These are phyloP conservation scores for Cololabis saira DNA, from an alignment of 2,113 vertebrate genomes.

Conservation along the genomic window DNA sequence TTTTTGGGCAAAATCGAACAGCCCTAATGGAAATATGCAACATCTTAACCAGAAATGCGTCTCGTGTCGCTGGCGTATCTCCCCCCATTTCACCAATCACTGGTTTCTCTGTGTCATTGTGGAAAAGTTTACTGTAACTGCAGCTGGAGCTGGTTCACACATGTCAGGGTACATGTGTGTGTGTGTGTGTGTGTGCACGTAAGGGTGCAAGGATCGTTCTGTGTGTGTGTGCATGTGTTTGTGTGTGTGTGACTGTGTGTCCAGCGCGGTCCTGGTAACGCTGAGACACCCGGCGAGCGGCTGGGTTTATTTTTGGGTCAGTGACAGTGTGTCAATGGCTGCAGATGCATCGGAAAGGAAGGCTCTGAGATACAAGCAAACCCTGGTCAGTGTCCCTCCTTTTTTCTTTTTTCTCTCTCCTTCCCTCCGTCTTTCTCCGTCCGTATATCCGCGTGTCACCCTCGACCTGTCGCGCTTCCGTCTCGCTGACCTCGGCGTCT, in stretches of 20 bases:
- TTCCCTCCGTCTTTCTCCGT: background rate
- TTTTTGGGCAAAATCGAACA: no score
- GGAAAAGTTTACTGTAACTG: constrained; percentile 11
- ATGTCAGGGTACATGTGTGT: constrained; percentile 1
- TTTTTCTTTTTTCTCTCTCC: background rate
- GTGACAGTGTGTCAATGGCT: constrained; percentile 87
- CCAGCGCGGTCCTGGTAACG: constrained; percentile 66
- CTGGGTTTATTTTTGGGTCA: constrained; percentile 84
- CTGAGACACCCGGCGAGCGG: constrained; percentile 73
- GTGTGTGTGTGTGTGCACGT: constrained; percentile 21
- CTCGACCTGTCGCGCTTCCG: background rate
- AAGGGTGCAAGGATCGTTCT: background rate
- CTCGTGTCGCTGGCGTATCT: background rate
- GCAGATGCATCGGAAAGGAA: constrained; percentile 86
- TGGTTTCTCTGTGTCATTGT: background rate
- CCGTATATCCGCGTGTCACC: background rate
- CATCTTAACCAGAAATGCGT: background rate
- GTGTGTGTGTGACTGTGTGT: constrained; percentile 33
- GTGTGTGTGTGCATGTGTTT: constrained; percentile 15
- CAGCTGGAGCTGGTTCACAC: constrained; percentile 22
- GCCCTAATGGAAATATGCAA: no score
- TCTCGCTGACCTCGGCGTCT: background rate
- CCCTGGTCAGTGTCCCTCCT: constrained; percentile 82
- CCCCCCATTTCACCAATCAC: background rate
- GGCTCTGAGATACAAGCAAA: constrained; percentile 87